Evolutionary conservation across 2,888 invertebrate species (phyloP).

Genomic region (Aphodius sticticus): DNA sequence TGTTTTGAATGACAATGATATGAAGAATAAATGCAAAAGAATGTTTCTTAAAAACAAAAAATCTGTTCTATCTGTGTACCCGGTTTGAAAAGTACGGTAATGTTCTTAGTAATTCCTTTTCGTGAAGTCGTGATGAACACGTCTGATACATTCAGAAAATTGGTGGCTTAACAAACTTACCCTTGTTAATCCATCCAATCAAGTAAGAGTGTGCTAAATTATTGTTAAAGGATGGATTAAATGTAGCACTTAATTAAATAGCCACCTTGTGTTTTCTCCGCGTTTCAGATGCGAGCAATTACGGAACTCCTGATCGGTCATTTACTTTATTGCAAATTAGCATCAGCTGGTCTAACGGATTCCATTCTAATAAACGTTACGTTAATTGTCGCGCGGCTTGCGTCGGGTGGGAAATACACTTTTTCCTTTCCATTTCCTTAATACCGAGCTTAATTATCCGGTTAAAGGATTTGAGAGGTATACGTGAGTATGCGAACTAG

Average conservation of each 20-base stretch:
- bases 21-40: too few relatives aligned
- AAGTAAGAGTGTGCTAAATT: too few relatives aligned
- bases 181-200: too few relatives aligned
- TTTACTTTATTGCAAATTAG: background rate
- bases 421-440: background rate
- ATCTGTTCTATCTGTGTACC: too few relatives aligned
- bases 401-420: background rate
- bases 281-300: background rate
- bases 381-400: background rate
- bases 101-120: too few relatives aligned
- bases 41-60: too few relatives aligned
- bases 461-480: background rate
- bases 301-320: background rate
- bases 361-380: background rate
- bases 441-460: background rate
- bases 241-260: background rate
- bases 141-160: too few relatives aligned
- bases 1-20: too few relatives aligned
- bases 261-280: background rate
- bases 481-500: background rate
- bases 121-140: too few relatives aligned
- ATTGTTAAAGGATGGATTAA: too few relatives aligned
- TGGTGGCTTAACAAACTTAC: too few relatives aligned
- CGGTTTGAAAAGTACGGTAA: too few relatives aligned
- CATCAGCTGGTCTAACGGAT: background rate